A percentile compares a stretch with the other conserved stretches of the same genome.
Conservation (phyloP, 2,888 invertebrate species). For the Caenorhabditis auriculariae region DNA sequence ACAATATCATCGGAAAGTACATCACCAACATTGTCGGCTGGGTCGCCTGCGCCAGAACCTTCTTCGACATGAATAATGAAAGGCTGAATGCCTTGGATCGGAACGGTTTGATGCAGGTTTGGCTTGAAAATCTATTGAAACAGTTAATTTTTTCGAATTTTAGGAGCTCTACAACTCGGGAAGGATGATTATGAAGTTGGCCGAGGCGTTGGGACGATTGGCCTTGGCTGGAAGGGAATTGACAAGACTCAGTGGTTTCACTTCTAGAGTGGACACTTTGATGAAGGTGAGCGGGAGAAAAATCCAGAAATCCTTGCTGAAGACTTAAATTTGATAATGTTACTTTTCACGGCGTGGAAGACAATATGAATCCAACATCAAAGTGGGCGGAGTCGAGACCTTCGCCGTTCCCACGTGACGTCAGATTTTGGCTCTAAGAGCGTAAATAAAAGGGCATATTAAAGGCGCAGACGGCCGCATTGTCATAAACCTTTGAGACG, state of each 20-base stretch:
- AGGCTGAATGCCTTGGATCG: slow-evolving; percentile 78
- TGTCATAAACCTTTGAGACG: too few relatives aligned
- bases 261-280: slow-evolving; percentile 86
- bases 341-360: too few relatives aligned
- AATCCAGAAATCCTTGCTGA: too few relatives aligned
- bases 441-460: too few relatives aligned
- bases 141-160: slow-evolving; percentile 14
- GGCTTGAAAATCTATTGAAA: slow-evolving; percentile 64
- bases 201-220: slow-evolving; percentile 92
- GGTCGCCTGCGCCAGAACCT: slow-evolving; percentile 77
- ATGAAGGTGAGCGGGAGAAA: slow-evolving; percentile 73
- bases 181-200: slow-evolving; percentile 90
- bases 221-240: slow-evolving; percentile 91
- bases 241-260: slow-evolving; percentile 91
- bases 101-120: slow-evolving; percentile 79
- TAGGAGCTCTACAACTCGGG: slow-evolving; percentile 94
- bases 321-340: too few relatives aligned
- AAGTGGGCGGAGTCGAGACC: too few relatives aligned
- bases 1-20: slow-evolving; percentile 95
- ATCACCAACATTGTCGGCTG: slow-evolving; percentile 92
- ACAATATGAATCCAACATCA: too few relatives aligned
- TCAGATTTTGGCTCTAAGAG: too few relatives aligned
- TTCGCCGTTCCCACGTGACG: too few relatives aligned
- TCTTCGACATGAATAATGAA: slow-evolving; percentile 77
- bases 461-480: too few relatives aligned